Base-by-base conservation (phyloP, 2,888 invertebrate genomes). In the Brachyptera risi region DNA sequence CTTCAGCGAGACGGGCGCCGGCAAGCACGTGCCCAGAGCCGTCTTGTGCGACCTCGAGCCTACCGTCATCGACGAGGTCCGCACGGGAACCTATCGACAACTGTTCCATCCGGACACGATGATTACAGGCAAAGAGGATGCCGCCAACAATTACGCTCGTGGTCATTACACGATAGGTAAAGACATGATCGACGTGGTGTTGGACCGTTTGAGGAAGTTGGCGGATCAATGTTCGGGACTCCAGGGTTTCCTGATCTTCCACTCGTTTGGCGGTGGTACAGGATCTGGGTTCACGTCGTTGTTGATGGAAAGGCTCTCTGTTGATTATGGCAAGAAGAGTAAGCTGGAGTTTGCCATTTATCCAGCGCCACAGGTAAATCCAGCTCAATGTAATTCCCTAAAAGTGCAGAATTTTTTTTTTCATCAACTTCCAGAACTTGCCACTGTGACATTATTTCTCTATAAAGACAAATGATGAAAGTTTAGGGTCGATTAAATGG, bases 21-120 rank as follows among this genome's bases (percentile, higher is more conserved):
- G 96, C 72, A 96, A 96, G 74, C 96, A 97, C 74, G 96, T 96
- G 11, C 96, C 96, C 54, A 83, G 96, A 69, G 94, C 90, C 40
- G 92, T 96, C 61, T 96, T 96, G 72, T 94, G 97, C 11, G 96
- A 97, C 77, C 80, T 97, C 74, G 96, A 96, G 78, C 96, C 96
- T 64, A 96, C 96, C 68, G 96, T 96, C 71, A 94, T 96, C 66
- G 90, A 92, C 71, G 90, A 91, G 74, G 87, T 92, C 44, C 84
- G 91, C 66, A 88, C 86, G 21, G 92, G 92, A 64, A 86, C 87
- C 0, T 94, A 94, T 76, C 84, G 89, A 1, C 85, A 85, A 70
- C 79, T 95, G 51, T 94, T 61, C 50, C 61, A 61, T 19, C 61
- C 61, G 2, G 61, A 61, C 17, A 58, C 58, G 42, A 49, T 61